Conservation (phyloP, 2,888 invertebrate species). For the Arrhopalites spinosus region DNA sequence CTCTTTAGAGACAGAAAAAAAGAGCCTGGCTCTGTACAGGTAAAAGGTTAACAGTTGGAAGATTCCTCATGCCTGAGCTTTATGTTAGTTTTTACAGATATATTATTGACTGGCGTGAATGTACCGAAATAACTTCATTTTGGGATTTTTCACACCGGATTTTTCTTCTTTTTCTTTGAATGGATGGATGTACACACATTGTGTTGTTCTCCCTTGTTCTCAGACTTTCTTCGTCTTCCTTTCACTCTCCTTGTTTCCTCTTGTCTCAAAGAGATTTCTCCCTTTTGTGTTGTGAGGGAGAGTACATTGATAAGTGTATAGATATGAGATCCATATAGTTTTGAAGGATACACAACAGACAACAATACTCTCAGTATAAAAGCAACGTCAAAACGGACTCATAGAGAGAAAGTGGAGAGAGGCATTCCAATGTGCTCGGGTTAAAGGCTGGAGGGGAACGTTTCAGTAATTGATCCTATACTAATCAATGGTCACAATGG, state of each 20-base stretch:
- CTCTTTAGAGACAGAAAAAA: background rate
- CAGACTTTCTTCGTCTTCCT: background rate
- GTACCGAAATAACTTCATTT: conserved; percentile 31
- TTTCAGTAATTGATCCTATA: conserved; percentile 13
- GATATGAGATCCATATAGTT: background rate
- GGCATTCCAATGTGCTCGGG: conserved; percentile 8
- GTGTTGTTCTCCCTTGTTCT: background rate
- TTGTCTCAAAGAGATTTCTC: background rate
- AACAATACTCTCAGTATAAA: background rate
- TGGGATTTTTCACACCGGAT: background rate
- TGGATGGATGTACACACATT: no score
- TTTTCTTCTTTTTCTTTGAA: background rate
- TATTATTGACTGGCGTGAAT: conserved; percentile 38
- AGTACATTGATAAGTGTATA: background rate
- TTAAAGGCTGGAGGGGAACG: conserved; percentile 17
- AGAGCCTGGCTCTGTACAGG: background rate
- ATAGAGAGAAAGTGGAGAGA: background rate
- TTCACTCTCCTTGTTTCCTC: background rate
- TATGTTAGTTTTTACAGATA: conserved; percentile 17
- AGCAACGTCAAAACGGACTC: background rate
- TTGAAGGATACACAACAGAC: no score
- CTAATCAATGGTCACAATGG: conserved; percentile 49
- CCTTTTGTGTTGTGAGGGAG: background rate
- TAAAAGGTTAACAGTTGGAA: background rate
- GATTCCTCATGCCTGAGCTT: background rate